Evolutionary conservation across 2,888 invertebrate species (phyloP), one percentile per base, ranked within the genome.

Genomic region (Lycia hirtaria): DNA sequence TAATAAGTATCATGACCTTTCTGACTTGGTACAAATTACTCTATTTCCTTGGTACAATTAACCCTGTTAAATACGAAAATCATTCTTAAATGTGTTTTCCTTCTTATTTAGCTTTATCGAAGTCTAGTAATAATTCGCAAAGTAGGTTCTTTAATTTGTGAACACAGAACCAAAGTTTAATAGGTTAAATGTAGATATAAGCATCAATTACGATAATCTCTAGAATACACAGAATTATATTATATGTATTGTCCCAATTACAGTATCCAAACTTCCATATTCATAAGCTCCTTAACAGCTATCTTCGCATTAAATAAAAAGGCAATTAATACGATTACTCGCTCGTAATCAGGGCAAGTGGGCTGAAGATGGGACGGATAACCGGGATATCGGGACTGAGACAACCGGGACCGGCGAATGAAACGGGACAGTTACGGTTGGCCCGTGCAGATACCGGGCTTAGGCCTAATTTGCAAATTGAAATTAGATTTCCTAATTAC

Each of bases 401-500:
- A 28, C 38, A 7, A 12, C n/a, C 41, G 51, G 47, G 50, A 47
- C 45, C 35, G 28, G 38, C 38, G 53, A 53, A 51, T 28, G 47
- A 37, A 48, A 49, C 49, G 49, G 33, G 35, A n/a, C 26, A 40
- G 26, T 54, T 17, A 37, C 35, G 51, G 20, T 56, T 60, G 53
- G 33, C 26, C 44, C 35, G 47, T 10, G 28, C 52, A 49, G 64
- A 66, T 62, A 62, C 57, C 53, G 51, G 56, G 41, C 35, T 35
- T 44, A 14, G 30, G 55, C 53, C 56, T 59, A 54, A 67, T 64
- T 67, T 59, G 64, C 62, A 60, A 67, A 64, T 67, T 55, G 64
- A 60, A 64, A 60, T 64, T 60, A 62, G 64, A 62, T 67, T 59
- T 33, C 40, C 32, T 66, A 60, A 66, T 64, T 62, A 64, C 33